Evolutionary conservation across 1,140 invertebrate species (phyloP).

Genomic region (Chrysomallon squamiferum): DNA sequence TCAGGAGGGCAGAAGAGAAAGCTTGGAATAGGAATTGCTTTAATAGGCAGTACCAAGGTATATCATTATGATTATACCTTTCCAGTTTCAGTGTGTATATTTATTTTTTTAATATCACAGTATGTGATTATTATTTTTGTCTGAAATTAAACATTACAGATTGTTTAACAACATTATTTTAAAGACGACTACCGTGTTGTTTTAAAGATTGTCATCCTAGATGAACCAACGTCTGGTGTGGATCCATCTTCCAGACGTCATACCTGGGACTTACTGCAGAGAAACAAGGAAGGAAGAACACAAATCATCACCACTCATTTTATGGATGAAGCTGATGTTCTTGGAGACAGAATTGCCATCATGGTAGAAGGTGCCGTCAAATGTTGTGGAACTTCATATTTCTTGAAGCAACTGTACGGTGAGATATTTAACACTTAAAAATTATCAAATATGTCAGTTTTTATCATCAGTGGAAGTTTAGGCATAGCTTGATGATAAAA

Average conservation of each 20-base stretch:
- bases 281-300: slow-evolving; percentile 71
- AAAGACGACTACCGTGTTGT: not conserved
- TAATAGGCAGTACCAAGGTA: slow-evolving; percentile 63
- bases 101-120: not conserved
- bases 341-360: slow-evolving; percentile 91
- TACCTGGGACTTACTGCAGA: slow-evolving; percentile 78
- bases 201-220: slow-evolving; percentile 46
- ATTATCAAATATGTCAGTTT: not conserved
- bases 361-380: slow-evolving; percentile 81
- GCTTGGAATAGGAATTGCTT: slow-evolving; percentile 63
- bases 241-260: slow-evolving; percentile 88
- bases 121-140: not conserved
- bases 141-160: slow-evolving; percentile 1
- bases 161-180: not conserved
- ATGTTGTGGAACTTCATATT: slow-evolving; percentile 84
- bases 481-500: no score
- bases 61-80: no score
- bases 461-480: not conserved
- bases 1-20: slow-evolving; percentile 66
- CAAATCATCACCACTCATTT: slow-evolving; percentile 94
- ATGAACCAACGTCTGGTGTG: slow-evolving; percentile 90
- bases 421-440: slow-evolving; percentile 40
- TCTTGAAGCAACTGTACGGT: slow-evolving; percentile 86
- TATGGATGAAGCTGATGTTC: slow-evolving; percentile 96
- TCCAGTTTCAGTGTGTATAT: no score